Evolutionary conservation across 2,888 invertebrate genomes (phyloP), one percentile per base, ranked within the genome.

Genomic region (Drosophila kuntzei): DNA sequence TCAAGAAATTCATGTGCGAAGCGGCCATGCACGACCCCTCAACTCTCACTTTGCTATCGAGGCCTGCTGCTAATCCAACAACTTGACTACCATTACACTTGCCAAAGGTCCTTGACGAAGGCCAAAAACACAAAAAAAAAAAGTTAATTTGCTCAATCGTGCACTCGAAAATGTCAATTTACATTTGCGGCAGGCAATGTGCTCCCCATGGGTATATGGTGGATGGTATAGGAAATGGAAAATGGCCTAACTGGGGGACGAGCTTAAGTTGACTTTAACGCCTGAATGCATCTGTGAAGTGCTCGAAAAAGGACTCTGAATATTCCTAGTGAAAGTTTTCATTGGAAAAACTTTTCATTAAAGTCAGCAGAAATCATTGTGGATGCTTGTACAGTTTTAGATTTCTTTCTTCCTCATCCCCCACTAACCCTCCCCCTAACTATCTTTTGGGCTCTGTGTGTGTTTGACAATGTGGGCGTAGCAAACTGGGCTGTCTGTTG

Each of bases 131-230:
- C n/a, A n/a, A 54, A 37, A 72, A 71, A 79, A 72, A 73, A 67
- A 25, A 76, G 79, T 84, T 84, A 80, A 86, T 85, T 85, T 86
- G 86, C 86, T 85, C 85, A 85, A 85, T 85, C 87, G 85, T 86
- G 86, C 85, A 84, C 85, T 87, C 83, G 81, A 86, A 86, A 87
- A 87, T 87, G 86, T 86, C 86, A 86, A 86, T 86, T 86, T 87
- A 87, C 86, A 87, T 86, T 86, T 86, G 83, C 82, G 71, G 76
- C 76, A 34, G 29, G 66, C 59, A 36, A 22, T 64, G 60, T 58
- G 39, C 70, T 47, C 66, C 71, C 59, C 47, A 36, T 32, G 34
- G 60, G 46, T 44, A 59, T 44, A 51, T 50, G 57, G 46, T 20
- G 53, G 37, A 60, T 60, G 69, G 41, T 39, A 58, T n/a, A 7